Conservation (phyloP, 2,113 vertebrate species). For the Fulica atra region DNA sequence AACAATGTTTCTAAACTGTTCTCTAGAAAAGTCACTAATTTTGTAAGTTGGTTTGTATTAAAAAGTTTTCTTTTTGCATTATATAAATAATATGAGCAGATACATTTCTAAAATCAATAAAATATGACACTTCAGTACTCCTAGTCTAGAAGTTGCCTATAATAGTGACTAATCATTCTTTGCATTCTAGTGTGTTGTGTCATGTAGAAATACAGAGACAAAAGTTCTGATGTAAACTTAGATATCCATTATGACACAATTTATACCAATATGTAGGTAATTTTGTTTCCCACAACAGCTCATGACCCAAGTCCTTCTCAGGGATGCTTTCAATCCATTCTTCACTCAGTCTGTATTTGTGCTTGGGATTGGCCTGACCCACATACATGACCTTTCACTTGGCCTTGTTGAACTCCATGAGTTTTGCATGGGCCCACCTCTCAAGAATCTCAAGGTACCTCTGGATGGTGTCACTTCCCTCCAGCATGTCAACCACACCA, state of each 20-base stretch:
- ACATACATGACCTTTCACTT: no score
- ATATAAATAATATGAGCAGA: not conserved
- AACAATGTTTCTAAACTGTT: not conserved
- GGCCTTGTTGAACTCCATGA: no score
- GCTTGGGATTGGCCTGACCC: no score
- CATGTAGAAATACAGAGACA: not conserved
- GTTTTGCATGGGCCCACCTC: no score
- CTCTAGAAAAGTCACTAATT: not conserved
- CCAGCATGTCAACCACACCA: no score
- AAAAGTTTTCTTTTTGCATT: not conserved
- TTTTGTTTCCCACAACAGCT: not conserved
- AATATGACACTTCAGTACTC: not conserved
- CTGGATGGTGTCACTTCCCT: no score
- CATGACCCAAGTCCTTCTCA: no score
- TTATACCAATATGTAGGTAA: not conserved
- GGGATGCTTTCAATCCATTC: no score
- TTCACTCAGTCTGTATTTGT: no score
- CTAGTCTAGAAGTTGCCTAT: not conserved
- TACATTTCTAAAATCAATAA: not conserved
- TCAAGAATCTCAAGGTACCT: no score
- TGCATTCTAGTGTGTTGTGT: not conserved
- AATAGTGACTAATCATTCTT: not conserved
- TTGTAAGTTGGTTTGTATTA: not conserved
- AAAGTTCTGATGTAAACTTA: not conserved
- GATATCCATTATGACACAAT: not conserved